phyloP scores from a whole-genome alignment of 2,797 vertebrate genomes.

The Protosalanx chinensis region DNA sequence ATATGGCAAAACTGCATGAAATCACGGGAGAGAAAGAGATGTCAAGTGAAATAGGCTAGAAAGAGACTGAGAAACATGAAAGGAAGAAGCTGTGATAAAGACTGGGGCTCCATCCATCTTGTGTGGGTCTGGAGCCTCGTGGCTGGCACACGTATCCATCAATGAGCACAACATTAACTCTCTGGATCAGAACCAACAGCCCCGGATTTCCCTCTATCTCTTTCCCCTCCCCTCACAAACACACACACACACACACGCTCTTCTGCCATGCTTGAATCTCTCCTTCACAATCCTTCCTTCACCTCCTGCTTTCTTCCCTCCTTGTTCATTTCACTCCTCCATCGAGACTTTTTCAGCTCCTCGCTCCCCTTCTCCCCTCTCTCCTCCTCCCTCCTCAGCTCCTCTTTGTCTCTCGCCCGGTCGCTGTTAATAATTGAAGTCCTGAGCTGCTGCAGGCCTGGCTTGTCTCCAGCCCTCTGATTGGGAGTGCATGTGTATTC shows the following conservation, averaged over 20 bases:
- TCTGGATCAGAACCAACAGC: slow-evolving; percentile 91
- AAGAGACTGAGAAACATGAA: slow-evolving; percentile 13
- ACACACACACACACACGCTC: slow-evolving; percentile 58
- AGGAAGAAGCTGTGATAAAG: slow-evolving; percentile 57
- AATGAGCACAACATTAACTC: slow-evolving; percentile 98
- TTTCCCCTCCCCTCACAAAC: slow-evolving; percentile 59
- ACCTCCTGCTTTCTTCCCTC: not conserved
- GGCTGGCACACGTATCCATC: slow-evolving; percentile 93
- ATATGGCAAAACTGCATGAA: slow-evolving; percentile 43
- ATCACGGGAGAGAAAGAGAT: slow-evolving; percentile 10
- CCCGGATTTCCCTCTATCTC: slow-evolving; percentile 66
- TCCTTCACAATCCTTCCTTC: slow-evolving; percentile 47
- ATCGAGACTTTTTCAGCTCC: not conserved
- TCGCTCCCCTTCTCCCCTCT: not conserved
- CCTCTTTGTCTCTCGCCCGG: slow-evolving; percentile 67
- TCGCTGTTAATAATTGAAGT: slow-evolving; percentile 80
- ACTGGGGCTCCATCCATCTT: slow-evolving; percentile 87
- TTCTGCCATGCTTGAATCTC: slow-evolving; percentile 44
- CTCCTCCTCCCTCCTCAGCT: not conserved
- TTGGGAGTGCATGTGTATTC: slow-evolving; percentile 69
- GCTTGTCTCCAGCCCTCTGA: slow-evolving; percentile 70
- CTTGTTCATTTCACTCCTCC: not conserved
- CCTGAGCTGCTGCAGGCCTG: slow-evolving; percentile 82
- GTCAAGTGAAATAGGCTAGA: too few species aligned
- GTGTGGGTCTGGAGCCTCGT: slow-evolving; percentile 88